These are phyloP conservation scores for Sminthopsis crassicaudata DNA, from an alignment of 2,113 vertebrate genomes.

Conservation along the genomic window DNA sequence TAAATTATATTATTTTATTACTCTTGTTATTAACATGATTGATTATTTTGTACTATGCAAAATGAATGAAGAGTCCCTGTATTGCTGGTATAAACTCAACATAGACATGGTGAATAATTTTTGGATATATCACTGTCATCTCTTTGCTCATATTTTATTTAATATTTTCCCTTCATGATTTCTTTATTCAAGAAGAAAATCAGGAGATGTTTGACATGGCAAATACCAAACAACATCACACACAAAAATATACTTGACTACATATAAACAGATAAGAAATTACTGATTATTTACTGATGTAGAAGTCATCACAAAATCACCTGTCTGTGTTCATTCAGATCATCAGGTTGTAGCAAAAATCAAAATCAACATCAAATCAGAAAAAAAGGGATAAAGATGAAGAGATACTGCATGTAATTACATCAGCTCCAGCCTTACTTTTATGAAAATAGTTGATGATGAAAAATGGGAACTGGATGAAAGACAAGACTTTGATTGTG, in stretches of 20 bases:
- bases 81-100: background rate
- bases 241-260: background rate
- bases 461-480: background rate
- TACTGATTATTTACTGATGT: background rate
- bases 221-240: background rate
- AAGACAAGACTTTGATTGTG: background rate
- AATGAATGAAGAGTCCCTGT: background rate
- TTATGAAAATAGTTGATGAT: background rate
- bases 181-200: background rate
- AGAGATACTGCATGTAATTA: background rate
- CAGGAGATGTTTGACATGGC: background rate
- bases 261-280: background rate
- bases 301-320: background rate
- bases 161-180: background rate
- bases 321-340: background rate
- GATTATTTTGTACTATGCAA: background rate
- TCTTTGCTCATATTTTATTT: background rate
- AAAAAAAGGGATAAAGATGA: background rate
- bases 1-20: constrained; percentile 2
- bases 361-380: background rate
- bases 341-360: background rate
- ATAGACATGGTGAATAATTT: background rate
- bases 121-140: background rate
- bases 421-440: background rate
- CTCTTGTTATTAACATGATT: constrained; percentile 2